These are phyloP conservation scores for Sebastes taczanowskii DNA, from an alignment of 2,797 vertebrate species.

Conservation along the genomic window DNA sequence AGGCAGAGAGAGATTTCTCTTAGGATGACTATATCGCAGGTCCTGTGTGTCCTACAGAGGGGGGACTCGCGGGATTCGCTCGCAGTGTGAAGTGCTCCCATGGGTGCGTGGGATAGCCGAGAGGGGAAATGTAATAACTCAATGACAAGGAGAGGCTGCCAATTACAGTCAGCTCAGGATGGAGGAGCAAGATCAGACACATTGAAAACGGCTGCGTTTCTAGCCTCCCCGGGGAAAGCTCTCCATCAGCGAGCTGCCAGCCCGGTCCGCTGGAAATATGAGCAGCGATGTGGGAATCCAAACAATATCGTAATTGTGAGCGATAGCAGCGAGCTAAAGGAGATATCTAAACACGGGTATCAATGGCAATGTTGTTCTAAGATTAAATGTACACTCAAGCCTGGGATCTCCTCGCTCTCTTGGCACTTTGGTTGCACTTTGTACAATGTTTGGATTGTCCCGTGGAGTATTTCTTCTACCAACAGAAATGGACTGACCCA, in stretches of 20 bases:
- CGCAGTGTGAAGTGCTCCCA: constrained; percentile 68
- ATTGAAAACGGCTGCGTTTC: constrained; percentile 58
- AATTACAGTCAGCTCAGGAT: constrained; percentile 69
- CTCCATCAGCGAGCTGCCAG: constrained; percentile 49
- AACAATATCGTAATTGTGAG: constrained; percentile 61
- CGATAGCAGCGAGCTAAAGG: constrained; percentile 52
- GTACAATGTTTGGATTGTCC: constrained; percentile 62
- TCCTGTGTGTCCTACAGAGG: constrained; percentile 45
- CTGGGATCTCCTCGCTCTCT: constrained; percentile 42
- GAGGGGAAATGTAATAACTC: constrained; percentile 74
- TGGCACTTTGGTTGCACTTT: constrained; percentile 47
- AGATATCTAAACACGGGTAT: constrained; percentile 43
- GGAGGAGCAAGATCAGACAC: constrained; percentile 64
- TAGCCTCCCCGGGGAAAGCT: constrained; percentile 53
- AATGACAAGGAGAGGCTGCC: constrained; percentile 63
- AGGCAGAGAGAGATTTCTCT: constrained; percentile 22
- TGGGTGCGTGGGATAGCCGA: constrained; percentile 58
- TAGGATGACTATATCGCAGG: constrained; percentile 44
- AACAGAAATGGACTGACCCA: constrained; percentile 57
- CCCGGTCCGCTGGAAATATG: constrained; percentile 58
- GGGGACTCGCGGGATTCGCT: constrained; percentile 49
- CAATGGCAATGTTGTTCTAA: constrained; percentile 57
- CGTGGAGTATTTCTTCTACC: constrained; percentile 53
- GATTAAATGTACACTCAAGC: constrained; percentile 54
- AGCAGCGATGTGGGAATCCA: constrained; percentile 60